Evolutionary conservation across 2,113 vertebrate genomes (phyloP).

Genomic region (Limanda limanda): DNA sequence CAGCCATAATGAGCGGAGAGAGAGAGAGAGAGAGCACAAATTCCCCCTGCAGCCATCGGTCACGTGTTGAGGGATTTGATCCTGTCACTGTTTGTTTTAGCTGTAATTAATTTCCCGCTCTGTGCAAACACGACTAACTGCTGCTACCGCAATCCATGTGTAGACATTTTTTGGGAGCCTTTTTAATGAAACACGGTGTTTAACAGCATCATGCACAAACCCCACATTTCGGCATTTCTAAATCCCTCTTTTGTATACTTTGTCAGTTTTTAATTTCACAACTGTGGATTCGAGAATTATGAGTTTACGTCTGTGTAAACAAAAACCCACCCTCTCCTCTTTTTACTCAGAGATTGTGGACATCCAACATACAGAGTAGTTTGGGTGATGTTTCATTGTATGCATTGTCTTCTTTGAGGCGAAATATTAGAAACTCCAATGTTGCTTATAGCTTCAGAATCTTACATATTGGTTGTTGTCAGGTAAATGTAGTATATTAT

Average conservation of each 20-base stretch:
- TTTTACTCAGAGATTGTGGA: constrained; percentile 31
- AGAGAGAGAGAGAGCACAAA: constrained; percentile 8
- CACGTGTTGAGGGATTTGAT: constrained; percentile 65
- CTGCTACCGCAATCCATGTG: constrained; percentile 16
- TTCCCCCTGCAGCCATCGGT: constrained; percentile 51
- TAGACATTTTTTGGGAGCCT: neutral
- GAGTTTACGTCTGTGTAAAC: constrained; percentile 10
- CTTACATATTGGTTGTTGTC: too few relatives aligned
- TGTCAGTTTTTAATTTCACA: constrained; percentile 54
- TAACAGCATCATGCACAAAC: neutral
- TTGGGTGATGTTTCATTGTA: neutral
- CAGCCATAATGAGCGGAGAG: constrained; percentile 53
- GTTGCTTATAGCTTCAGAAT: too few relatives aligned
- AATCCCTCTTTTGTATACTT: constrained; percentile 34
- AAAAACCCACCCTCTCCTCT: constrained; percentile 21
- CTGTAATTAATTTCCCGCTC: constrained; percentile 67
- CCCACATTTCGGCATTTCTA: constrained; percentile 30
- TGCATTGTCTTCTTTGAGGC: neutral
- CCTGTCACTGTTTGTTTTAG: constrained; percentile 68
- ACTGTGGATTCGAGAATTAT: constrained; percentile 51
- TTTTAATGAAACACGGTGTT: constrained; percentile 5
- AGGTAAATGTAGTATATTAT: too few relatives aligned
- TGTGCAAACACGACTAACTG: constrained; percentile 42
- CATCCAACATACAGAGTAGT: constrained; percentile 5
- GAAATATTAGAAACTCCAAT: neutral